Percentiles rank a stretch among this genome's conserved stretches.
Conservation (phyloP, 2,113 vertebrate genomes). For the Dasyornis broadbenti region DNA sequence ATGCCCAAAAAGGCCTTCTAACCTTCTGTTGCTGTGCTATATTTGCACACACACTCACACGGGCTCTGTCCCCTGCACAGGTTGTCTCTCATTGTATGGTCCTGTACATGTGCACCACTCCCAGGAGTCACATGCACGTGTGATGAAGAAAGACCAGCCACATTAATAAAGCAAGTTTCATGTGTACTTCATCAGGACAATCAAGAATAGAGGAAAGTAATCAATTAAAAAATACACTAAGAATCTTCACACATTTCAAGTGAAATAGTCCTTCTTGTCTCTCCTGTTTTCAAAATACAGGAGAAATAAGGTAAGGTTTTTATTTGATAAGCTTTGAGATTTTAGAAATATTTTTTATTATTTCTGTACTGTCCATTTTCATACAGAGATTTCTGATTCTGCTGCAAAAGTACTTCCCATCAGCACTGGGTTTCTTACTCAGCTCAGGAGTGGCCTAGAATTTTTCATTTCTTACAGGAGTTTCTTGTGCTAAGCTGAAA, state of each 20-base stretch:
- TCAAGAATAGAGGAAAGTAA: background rate
- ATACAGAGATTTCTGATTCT: background rate
- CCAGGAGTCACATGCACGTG: background rate
- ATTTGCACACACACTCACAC: background rate
- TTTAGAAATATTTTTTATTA: background rate
- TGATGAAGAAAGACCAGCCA: conserved; percentile 16
- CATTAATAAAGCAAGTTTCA: background rate
- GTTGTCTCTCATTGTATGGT: background rate
- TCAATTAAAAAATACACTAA: background rate
- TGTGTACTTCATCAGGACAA: background rate
- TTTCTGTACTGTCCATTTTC: background rate
- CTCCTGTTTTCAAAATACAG: background rate
- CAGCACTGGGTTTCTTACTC: background rate
- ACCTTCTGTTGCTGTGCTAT: background rate
- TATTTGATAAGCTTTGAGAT: background rate
- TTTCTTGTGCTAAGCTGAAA: background rate
- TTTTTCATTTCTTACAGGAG: background rate
- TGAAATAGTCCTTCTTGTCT: background rate
- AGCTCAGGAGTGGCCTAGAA: background rate
- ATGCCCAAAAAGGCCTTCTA: background rate
- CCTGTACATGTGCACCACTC: background rate
- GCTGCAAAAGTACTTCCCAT: background rate
- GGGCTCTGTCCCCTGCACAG: background rate
- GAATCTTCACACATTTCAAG: background rate
- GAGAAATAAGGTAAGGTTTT: background rate